A percentile compares a stretch with the other conserved stretches of the same genome.
These are phyloP conservation scores for Chaetogeoica ovagalla DNA, from an alignment of 2,888 invertebrate species.

Conservation along the genomic window DNA sequence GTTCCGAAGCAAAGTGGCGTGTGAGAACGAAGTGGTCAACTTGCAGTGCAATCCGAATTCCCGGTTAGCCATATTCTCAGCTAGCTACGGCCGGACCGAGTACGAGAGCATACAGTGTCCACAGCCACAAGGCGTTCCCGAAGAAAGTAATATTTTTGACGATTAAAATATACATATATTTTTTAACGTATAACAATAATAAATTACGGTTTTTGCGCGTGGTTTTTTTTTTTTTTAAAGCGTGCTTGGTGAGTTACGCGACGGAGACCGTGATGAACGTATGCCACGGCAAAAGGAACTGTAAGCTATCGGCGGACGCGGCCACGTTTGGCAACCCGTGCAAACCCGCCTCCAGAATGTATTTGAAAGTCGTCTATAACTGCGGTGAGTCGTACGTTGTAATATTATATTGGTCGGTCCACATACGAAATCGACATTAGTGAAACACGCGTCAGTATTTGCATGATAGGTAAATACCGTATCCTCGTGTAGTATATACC, in stretches of 20 bases:
- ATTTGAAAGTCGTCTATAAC: slow-evolving; percentile 84
- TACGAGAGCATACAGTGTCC: slow-evolving; percentile 86
- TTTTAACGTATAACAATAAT: too few species aligned
- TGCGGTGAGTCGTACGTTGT: slow-evolving; percentile 72
- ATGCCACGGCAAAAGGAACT: slow-evolving; percentile 80
- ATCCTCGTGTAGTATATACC: too few species aligned
- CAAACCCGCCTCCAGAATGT: slow-evolving; percentile 74
- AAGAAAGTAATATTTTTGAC: slow-evolving; percentile 73
- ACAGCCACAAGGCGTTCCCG: slow-evolving; percentile 80
- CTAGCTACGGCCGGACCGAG: slow-evolving; percentile 86
- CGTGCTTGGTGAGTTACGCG: slow-evolving; percentile 83
- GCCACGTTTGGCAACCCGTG: slow-evolving; percentile 83
- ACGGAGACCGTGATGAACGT: slow-evolving; percentile 88
- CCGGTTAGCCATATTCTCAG: slow-evolving; percentile 89
- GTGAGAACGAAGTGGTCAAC: slow-evolving; percentile 86
- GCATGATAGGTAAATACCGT: too few species aligned
- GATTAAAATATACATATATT: too few species aligned
- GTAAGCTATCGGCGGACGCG: slow-evolving; percentile 77
- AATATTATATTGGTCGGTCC: background rate
- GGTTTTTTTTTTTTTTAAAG: slow-evolving; percentile 64
- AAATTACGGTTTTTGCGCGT: too few species aligned
- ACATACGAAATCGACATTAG: too few species aligned
- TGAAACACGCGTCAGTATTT: background rate
- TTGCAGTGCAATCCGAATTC: slow-evolving; percentile 85
- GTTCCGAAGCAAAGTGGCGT: slow-evolving; percentile 90